phyloP scores from a whole-genome alignment of 2,113 vertebrate genomes.

The Pseudonaja textilis region DNA sequence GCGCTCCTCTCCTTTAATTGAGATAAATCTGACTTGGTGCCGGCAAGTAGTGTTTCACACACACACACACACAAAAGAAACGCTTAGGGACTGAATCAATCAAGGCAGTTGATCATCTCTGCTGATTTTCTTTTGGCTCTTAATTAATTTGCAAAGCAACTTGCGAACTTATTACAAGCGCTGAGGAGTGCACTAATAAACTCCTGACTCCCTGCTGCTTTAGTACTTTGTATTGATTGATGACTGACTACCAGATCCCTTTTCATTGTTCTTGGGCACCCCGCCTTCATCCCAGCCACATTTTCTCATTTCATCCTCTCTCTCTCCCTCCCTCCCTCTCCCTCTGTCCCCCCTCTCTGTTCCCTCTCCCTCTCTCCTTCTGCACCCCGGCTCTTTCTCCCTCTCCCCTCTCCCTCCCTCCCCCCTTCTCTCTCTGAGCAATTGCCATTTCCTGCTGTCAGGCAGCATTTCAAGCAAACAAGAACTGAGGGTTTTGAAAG shows the following conservation, averaged over 20 bases:
- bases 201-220: neutral
- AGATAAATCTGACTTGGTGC: neutral
- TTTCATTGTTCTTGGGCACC: conserved; percentile 6
- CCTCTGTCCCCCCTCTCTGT: neutral
- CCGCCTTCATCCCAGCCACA: neutral
- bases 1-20: neutral
- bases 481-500: neutral
- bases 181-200: neutral
- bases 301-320: conserved; percentile 11
- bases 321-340: conserved; percentile 8
- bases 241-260: conserved; percentile 4
- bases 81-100: neutral
- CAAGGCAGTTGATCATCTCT: neutral
- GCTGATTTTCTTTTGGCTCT: conserved; percentile 6
- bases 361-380: neutral
- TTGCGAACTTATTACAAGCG: neutral
- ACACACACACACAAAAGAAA: neutral
- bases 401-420: neutral
- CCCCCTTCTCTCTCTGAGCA: neutral
- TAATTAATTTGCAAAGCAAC: neutral
- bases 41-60: neutral
- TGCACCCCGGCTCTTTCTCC: accelerated
- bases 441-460: conserved; percentile 10
- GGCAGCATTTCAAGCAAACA: conserved; percentile 20
- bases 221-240: conserved; percentile 13